Percentiles rank a stretch among this genome's conserved stretches.
These are phyloP conservation scores for Hypotaenidia okinawae DNA, from an alignment of 2,797 vertebrate genomes.

Conservation along the genomic window DNA sequence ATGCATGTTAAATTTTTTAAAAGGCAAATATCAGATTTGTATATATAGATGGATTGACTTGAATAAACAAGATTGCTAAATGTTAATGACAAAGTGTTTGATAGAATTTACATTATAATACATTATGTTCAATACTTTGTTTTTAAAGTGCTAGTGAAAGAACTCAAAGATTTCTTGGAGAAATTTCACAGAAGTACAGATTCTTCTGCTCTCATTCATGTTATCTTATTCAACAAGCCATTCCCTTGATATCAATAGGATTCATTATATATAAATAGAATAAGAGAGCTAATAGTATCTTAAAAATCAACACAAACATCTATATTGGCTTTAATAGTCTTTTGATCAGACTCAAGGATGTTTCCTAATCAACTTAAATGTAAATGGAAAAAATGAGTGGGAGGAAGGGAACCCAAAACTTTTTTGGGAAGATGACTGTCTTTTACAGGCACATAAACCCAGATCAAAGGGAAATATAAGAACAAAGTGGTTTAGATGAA, in stretches of 20 bases:
- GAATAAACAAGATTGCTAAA: conserved; percentile 75
- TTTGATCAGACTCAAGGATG: neutral
- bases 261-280: neutral
- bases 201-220: neutral
- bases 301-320: neutral
- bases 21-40: conserved; percentile 81
- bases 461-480: neutral
- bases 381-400: neutral
- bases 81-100: conserved; percentile 69
- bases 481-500: neutral
- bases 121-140: conserved; percentile 54
- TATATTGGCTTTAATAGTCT: neutral
- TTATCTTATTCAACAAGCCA: neutral
- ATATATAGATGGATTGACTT: conserved; percentile 74
- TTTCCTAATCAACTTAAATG: neutral
- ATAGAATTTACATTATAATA: conserved; percentile 67
- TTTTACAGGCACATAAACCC: neutral
- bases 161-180: neutral
- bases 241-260: neutral
- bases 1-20: conserved; percentile 83
- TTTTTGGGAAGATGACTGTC: neutral
- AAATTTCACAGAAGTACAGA: neutral
- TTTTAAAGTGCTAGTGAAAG: conserved; percentile 51
- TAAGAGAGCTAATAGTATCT: neutral
- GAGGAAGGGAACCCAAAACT: neutral